These are phyloP conservation scores for Pardalotus punctatus DNA, from an alignment of 2,113 vertebrate species.

Conservation along the genomic window DNA sequence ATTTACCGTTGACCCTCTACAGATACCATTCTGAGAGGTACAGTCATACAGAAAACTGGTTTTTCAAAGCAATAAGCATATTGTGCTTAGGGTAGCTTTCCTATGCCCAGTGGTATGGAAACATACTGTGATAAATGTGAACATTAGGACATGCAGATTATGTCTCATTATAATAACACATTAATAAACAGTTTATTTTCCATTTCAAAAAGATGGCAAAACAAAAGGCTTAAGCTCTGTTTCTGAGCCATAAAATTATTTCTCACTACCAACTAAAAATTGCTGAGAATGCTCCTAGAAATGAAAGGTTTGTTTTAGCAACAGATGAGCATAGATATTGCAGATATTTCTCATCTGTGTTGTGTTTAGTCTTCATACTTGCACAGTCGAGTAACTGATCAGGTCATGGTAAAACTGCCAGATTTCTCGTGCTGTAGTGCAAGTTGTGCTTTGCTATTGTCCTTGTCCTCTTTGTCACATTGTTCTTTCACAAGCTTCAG, in stretches of 20 bases:
- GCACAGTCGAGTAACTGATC: background rate
- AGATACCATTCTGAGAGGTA: background rate
- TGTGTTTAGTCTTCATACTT: background rate
- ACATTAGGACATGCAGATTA: background rate
- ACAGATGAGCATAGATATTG: background rate
- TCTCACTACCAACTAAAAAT: background rate
- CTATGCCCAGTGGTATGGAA: background rate
- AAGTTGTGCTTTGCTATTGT: conserved; percentile 22
- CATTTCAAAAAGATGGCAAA: background rate
- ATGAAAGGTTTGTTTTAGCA: background rate
- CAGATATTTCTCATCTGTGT: conserved; percentile 3
- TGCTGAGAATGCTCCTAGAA: background rate
- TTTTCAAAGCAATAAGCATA: background rate
- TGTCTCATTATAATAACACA: conserved; percentile 3
- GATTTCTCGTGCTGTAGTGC: background rate
- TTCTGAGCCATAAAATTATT: background rate
- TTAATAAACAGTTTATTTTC: background rate
- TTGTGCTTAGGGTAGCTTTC: background rate
- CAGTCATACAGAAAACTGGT: background rate
- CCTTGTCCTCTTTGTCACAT: background rate
- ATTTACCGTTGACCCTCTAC: background rate
- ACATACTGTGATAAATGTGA: background rate
- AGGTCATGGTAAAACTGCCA: background rate
- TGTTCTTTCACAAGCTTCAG: conserved; percentile 14
- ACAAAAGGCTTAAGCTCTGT: background rate